Conservation (phyloP, 2,113 vertebrate species). For the Pseudolaguvia tuberculata region DNA sequence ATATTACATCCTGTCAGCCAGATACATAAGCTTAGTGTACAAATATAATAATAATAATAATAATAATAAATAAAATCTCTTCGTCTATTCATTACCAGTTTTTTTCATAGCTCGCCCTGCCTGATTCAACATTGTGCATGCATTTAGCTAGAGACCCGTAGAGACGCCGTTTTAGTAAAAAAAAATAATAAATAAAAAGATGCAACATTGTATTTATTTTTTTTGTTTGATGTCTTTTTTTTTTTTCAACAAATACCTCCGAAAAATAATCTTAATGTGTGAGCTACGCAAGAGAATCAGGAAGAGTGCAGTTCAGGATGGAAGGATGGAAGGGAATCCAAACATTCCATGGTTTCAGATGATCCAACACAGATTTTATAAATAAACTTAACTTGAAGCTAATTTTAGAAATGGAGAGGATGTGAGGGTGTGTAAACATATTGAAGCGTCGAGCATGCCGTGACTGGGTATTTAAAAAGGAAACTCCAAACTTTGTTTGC, state of each 20-base stretch:
- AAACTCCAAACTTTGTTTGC: background rate
- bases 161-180: slow-evolving; percentile 42
- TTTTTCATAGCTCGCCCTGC: slow-evolving; percentile 48
- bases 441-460: background rate
- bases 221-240: slow-evolving; percentile 12
- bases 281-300: background rate
- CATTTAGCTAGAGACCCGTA: slow-evolving; percentile 47
- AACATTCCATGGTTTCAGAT: background rate
- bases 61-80: slow-evolving; percentile 12
- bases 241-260: slow-evolving; percentile 38
- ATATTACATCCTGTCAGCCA: slow-evolving; percentile 33
- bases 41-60: slow-evolving; percentile 14
- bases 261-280: background rate
- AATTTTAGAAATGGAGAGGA: background rate
- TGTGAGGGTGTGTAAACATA: slow-evolving; percentile 5
- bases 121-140: slow-evolving; percentile 47
- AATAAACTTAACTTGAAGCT: background rate
- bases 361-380: background rate
- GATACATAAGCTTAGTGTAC: slow-evolving; percentile 36
- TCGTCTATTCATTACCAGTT: slow-evolving; percentile 48
- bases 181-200: slow-evolving; percentile 12
- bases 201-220: slow-evolving; percentile 34
- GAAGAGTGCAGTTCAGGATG: background rate
- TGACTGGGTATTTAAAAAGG: slow-evolving; percentile 9
- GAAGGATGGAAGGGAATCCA: background rate